Conservation (phyloP, 2,113 vertebrate species). For the Microcebus murinus region DNA sequence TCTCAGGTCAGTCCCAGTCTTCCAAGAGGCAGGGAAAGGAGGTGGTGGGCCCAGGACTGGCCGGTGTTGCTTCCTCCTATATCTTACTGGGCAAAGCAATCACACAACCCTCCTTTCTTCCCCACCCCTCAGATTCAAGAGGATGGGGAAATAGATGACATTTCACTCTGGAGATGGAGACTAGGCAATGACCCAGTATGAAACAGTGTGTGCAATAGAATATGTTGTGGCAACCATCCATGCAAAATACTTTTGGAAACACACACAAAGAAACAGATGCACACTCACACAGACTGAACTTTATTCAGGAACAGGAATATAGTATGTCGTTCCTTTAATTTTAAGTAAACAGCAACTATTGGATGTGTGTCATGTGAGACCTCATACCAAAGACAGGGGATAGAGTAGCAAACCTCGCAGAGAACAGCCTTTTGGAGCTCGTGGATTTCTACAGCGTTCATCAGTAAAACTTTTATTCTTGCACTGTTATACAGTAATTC, state of each 20-base stretch:
- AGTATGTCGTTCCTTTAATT: background rate
- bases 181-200: too few species aligned
- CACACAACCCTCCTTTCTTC: background rate
- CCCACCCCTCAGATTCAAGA: background rate
- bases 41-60: background rate
- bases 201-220: background rate
- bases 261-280: background rate
- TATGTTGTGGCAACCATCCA: background rate
- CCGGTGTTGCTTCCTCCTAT: background rate
- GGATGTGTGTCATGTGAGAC: background rate
- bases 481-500: background rate
- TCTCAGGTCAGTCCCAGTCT: background rate
- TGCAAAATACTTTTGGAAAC: background rate
- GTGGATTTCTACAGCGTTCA: background rate
- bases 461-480: background rate
- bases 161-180: background rate
- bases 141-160: background rate
- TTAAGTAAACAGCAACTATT: background rate
- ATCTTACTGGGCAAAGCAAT: background rate
- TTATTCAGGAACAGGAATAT: background rate
- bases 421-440: background rate
- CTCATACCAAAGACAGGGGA: accelerated
- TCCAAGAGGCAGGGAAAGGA: background rate
- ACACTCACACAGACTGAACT: background rate
- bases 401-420: background rate